phyloP scores from a whole-genome alignment of 2,797 vertebrate genomes.

The Podarcis siculus region DNA sequence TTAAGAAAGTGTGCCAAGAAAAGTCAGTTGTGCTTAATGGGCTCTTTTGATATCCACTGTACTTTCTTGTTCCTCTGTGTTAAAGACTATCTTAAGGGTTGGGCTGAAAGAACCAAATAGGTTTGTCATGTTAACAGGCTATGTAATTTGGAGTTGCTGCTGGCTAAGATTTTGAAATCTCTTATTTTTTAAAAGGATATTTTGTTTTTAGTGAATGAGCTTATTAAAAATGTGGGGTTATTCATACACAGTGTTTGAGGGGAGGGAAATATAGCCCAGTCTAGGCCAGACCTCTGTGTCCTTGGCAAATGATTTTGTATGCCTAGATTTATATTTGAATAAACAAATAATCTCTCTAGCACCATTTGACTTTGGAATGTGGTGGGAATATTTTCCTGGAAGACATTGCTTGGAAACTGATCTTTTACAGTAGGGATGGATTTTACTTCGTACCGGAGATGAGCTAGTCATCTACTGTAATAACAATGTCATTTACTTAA shows the following conservation, averaged over 20 bases:
- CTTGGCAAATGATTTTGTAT: constrained; percentile 47
- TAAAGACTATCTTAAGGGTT: constrained; percentile 48
- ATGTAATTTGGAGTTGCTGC: constrained; percentile 30
- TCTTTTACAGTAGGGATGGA: constrained; percentile 49
- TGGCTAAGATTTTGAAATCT: constrained; percentile 45
- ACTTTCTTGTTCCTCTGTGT: constrained; percentile 42
- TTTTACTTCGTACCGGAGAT: constrained; percentile 62
- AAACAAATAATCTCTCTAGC: constrained; percentile 32
- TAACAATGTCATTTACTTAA: constrained; percentile 25
- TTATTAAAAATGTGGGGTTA: constrained; percentile 41
- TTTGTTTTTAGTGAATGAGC: constrained; percentile 35
- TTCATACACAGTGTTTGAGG: constrained; percentile 22
- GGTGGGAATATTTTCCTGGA: constrained; percentile 22
- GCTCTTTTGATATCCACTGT: constrained; percentile 68
- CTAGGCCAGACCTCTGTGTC: constrained; percentile 32
- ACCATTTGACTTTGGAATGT: constrained; percentile 47
- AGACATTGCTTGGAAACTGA: constrained; percentile 58
- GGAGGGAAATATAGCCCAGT: constrained; percentile 15
- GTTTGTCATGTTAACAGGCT: constrained; percentile 4
- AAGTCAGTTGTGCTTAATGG: constrained; percentile 59
- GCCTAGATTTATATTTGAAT: constrained; percentile 17
- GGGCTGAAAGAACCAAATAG: constrained; percentile 39
- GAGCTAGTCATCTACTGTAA: constrained; percentile 37
- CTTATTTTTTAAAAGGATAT: background rate
- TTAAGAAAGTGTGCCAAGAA: constrained; percentile 68